Base-by-base conservation (phyloP, 2,888 invertebrate species). In the Sarcophaga subvicina region DNA sequence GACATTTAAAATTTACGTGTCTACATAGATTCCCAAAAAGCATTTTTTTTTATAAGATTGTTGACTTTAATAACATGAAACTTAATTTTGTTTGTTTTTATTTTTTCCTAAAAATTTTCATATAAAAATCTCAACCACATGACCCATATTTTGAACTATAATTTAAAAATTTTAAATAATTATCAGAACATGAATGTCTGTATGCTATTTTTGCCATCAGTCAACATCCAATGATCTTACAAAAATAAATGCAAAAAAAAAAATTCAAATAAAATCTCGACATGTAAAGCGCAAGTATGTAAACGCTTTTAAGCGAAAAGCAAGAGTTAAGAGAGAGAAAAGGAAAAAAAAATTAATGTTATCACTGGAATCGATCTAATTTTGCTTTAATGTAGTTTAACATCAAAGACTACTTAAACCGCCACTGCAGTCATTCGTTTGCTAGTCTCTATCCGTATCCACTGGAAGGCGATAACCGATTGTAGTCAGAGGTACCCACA, bases 381-480 rank as follows among this genome's bases (percentile, higher is more conserved):
- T 83, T 81, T 80, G 83, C 77, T 73, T 81, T 84, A 81, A 84
- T 78, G 84, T 81, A 71, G 77, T 77, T 83, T 79, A 84, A 87
- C 84, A 84, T 87, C 87, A 87, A 87, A 87, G 87, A 87, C 87
- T 78, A 78, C 78, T 72, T 69, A 67, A 78, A 81, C 84, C 87
- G 84, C 80, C 80, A 84, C 86, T 83, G 76, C 81, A 83, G 63
- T 69, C 54, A 54, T 17, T 54, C 54, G 2, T 37, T 10, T 10
- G 10, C 37, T 37, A 37, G 37, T 37, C 37, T 14, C 49, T 14
- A 12, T 54, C 59, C 69, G 72, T 63, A 59, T 62, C 75, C 20
- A 64, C 71, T n/a, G 64, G 62, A 76, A 84, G 75, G 76, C 66
- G 75, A 80, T 80, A 80, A 85, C 80, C 80, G 84, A 80, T 80